Conservation (phyloP, 2,797 vertebrate genomes). For the Tiaroga cobitis region DNA sequence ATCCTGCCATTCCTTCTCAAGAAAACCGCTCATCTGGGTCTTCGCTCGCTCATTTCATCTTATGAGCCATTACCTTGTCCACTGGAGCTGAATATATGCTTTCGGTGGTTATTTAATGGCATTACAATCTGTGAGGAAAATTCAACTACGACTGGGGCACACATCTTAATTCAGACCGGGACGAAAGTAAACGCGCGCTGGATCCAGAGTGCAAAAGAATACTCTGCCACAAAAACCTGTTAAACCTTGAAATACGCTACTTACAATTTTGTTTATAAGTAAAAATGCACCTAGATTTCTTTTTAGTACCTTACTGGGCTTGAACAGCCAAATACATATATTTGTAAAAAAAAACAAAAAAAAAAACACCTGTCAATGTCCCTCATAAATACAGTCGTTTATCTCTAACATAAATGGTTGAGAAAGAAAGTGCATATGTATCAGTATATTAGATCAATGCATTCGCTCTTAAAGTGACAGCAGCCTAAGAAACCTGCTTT, state of each 20-base stretch:
- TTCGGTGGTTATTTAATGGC: conserved; percentile 49
- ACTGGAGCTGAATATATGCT: conserved; percentile 47
- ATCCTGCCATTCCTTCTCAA: conserved; percentile 41
- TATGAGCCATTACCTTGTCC: conserved; percentile 51
- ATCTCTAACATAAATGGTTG: no score
- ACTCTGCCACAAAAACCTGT: background rate
- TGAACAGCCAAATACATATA: no score
- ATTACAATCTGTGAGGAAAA: conserved; percentile 55
- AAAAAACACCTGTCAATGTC: no score
- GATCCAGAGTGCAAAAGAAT: background rate
- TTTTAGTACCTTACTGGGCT: no score
- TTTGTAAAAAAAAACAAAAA: no score
- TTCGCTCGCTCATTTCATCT: conserved; percentile 46
- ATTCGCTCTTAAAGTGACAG: no score
- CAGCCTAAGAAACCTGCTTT: no score
- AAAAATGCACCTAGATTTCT: background rate
- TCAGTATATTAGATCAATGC: no score
- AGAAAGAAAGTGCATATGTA: no score
- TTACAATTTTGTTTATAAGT: background rate
- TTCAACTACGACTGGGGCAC: conserved; percentile 38
- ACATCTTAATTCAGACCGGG: background rate
- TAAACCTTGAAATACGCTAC: background rate
- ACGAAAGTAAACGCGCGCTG: background rate
- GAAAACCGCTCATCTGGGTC: conserved; percentile 54
- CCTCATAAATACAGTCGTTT: no score